Evolutionary conservation across 2,113 vertebrate species (phyloP), one percentile per base, ranked within the genome.

Genomic region (Stegastes partitus): DNA sequence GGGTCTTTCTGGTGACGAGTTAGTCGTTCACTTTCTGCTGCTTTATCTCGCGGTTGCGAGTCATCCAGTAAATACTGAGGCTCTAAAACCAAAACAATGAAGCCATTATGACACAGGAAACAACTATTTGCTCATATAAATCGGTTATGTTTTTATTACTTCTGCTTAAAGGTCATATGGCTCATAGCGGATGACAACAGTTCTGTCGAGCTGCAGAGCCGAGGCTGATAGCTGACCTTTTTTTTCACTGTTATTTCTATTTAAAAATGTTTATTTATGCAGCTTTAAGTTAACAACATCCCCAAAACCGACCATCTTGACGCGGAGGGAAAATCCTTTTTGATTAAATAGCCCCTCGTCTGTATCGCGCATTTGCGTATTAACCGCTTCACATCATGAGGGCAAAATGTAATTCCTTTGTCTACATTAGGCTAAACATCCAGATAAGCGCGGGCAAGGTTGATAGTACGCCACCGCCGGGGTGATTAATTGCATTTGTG

Each of bases 401-500:
- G 66, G 28, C 26, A 72, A 84, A 80, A 79, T 63, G 73, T 77
- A 77, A 74, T 81, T 67, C 61, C 66, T 56, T 76, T 70, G 73
- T 73, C 66, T 62, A 81, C 69, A 77, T 85, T 64, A 68, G 70
- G 44, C 53, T 81, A 70, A 89, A 84, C 37, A 74, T 74, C 80
- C 58, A 76, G 74, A 86, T 90, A 83, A 75, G 51, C 51, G 42
- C 18, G 18, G 16, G 23, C 25, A 54, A 47, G 59, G 47, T 71
- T 84, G 71, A 84, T 56, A 68, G 56, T 10, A 39, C n/a, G 34
- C 53, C 12, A 44, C 74, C 31, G 28, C 54, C 11, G 34, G 65
- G 34, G 65, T 71, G 70, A 88, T 91, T 91, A 85, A 90, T 93
- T 84, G 83, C 67, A 80, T 5, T 34, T 51, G 57, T 2, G 16